Evolutionary conservation across 1,140 invertebrate species (phyloP), one percentile per base, ranked within the genome.

Genomic region (Geopemphigus sp.): DNA sequence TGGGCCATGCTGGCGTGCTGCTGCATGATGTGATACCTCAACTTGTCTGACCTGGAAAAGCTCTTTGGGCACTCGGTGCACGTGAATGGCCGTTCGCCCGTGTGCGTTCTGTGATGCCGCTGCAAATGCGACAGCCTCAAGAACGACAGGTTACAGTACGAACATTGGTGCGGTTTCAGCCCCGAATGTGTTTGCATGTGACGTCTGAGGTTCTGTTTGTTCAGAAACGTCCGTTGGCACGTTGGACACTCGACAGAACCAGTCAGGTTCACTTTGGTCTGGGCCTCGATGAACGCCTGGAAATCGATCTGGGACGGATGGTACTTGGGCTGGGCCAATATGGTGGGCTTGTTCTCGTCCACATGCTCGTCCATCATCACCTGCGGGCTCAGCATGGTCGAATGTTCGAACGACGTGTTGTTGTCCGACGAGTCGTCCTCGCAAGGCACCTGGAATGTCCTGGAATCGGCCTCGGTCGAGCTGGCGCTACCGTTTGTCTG

Each of bases 31-130:
- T 84, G 84, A 39, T 83, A 82, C 47, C 83, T 83, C 32, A 84
- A 80, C 78, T 84, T 84, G 63, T 84, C 84, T 24, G 83, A 83
- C 19, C 84, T 73, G 1, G 83, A 83, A 63, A 84, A 84, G 26
- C 82, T 82, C 56, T 84, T 84, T 14, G 81, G 80, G 59, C 84
- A 84, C 24, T 82, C 80, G 17, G 81, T 82, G 57, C 84, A 85
- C 24, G 81, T 80, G 68, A 84, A 84, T 22, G 84, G 84, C 12
- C 84, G 80, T 81, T 87, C 85, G 39, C 86, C 86, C 15, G 86
- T 86, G 82, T 87, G 87, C 10, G 86, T 85, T 11, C 85, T 83
- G 24, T 85, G 84, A 82, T 88, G 87, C 63, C 86, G 85, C 80
- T 86, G 85, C 82, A 87, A 84, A 80, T 87, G 85, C 29, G 85